Base-by-base conservation (phyloP, 2,797 vertebrate genomes). In the Xenentodon cancila region DNA sequence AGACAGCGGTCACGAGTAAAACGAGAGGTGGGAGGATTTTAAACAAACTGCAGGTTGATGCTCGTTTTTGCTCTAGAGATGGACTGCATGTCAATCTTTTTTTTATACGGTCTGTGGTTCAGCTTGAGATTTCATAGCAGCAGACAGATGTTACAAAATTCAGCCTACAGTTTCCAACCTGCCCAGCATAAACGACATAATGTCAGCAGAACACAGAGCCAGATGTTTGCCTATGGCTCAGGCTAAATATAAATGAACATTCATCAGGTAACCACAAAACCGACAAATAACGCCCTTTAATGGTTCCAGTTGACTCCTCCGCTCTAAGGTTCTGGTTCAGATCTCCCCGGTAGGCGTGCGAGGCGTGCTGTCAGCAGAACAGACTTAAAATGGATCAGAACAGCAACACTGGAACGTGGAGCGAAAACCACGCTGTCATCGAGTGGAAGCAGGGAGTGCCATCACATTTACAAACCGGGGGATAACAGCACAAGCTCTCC, bases 381-480 rank as follows among this genome's bases (percentile, higher is more conserved):
- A 53, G 1, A 16, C 43, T 20, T 57, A 27, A 50, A 50, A 50
- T 30, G 53, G 37, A 51, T 27, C 40, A 20, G 46, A 68, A 43
- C 5, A 44, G 25, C 45, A 17, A 25, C 49, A 27, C 42, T 37
- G 17, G 27, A 63, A 62, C 37, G 37, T n/a, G 20, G 54, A 20
- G 40, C 34, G 47, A 70, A 56, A 57, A 13, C 27, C 18, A 16
- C 19, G 3, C 19, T 0, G 2, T 25, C 18, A 18, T 34, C n/a
- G 40, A 45, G 51, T 20, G n/a, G 47, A 30, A 32, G 40, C 21
- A 3, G 15, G n/a, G 21, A 12, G 45, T 18, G 9, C 47, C 40
- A 27, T 11, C 3, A 11, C 27, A 19, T 51, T 62, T 57, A 70
- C 21, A 48, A 64, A 25, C 53, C 57, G 54, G 12, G 54, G 12